Percentiles rank a stretch among this genome's conserved stretches.
These are phyloP conservation scores for Epizoanthus rinbou DNA, from an alignment of 92 coral and sea anemone genomes.

Conservation along the genomic window DNA sequence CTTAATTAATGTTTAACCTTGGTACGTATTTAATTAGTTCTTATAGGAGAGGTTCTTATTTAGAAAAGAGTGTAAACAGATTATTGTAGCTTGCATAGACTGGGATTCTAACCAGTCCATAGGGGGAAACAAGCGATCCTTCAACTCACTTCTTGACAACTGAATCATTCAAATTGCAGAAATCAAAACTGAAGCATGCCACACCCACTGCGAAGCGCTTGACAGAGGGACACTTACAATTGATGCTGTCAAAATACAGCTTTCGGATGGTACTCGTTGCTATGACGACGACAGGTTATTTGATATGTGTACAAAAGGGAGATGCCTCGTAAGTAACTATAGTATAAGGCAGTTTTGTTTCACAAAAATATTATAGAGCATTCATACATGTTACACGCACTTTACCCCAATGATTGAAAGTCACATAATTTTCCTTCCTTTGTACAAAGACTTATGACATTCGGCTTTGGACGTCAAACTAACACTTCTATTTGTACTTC, in stretches of 20 bases:
- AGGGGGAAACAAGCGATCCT: neutral
- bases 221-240: conserved; percentile 5
- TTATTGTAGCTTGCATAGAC: neutral
- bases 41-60: too few species aligned
- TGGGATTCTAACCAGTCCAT: too few species aligned
- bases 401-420: neutral
- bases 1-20: too few species aligned
- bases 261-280: conserved; percentile 82
- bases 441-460: too few species aligned
- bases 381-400: too few species aligned
- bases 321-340: conserved; percentile 67
- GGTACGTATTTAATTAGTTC: too few species aligned
- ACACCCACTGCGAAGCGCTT: conserved; percentile 67
- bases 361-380: neutral
- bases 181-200: conserved; percentile 66
- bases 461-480: too few species aligned
- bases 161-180: conserved; percentile 26
- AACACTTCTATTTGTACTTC: too few species aligned
- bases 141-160: neutral
- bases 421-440: too few species aligned
- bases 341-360: neutral
- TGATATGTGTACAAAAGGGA: conserved; percentile 82
- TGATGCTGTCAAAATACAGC: conserved; percentile 27
- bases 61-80: neutral
- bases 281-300: conserved; percentile 57